Conservation (phyloP, 2,113 vertebrate species). For the Morone chrysops region DNA sequence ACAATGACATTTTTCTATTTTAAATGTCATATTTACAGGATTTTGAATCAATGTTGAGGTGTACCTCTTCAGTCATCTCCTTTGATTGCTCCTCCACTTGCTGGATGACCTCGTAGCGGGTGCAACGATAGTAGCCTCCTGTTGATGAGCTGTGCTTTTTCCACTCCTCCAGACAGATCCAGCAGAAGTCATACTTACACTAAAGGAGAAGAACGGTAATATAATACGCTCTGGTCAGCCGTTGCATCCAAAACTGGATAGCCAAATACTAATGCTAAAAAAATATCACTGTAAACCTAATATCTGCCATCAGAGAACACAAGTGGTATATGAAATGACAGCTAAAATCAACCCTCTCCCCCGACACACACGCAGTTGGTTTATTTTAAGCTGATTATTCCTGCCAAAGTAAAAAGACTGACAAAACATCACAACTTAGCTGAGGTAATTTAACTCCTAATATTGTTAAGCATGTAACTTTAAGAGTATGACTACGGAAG, state of each 20-base stretch:
- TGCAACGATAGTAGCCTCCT: constrained; percentile 98
- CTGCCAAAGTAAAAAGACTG: background rate
- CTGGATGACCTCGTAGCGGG: constrained; percentile 97
- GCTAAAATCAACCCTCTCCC: background rate
- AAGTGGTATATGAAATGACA: background rate
- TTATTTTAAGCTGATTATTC: background rate
- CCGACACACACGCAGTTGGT: background rate
- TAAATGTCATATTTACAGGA: no score
- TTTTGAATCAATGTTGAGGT: no score
- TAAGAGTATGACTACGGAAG: background rate
- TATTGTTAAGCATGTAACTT: background rate
- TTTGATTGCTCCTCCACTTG: constrained; percentile 98
- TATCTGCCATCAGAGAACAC: no score
- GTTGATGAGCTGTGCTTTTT: constrained; percentile 99
- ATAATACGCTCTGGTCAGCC: background rate
- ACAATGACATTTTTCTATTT: no score
- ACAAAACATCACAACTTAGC: background rate
- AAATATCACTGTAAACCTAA: no score
- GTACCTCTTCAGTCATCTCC: constrained; percentile 98
- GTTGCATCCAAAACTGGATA: constrained; percentile 5
- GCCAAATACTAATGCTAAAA: background rate
- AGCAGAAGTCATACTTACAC: constrained; percentile 99
- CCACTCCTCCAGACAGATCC: constrained; percentile 99
- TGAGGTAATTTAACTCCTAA: background rate
- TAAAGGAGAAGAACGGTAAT: constrained; percentile 65